Evolutionary conservation across 1,140 invertebrate species (phyloP), one percentile per base, ranked within the genome.

Genomic region (Orchesella cincta): DNA sequence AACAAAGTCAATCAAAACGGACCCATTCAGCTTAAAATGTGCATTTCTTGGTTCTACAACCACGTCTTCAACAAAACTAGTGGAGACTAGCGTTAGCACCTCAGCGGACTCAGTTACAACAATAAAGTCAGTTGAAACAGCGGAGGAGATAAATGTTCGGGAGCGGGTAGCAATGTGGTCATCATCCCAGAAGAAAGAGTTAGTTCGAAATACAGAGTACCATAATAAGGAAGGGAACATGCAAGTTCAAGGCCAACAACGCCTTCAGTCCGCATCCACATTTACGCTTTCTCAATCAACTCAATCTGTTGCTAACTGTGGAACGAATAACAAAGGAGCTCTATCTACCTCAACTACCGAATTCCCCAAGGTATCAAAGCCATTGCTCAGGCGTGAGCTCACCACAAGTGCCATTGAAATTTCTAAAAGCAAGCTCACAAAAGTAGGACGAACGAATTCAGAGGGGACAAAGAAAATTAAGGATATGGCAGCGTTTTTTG

Each of bases 401-500:
- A 73, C 57, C 46, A 64, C 67, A 54, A 77, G 29, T 46, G 51
- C 39, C 26, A 73, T 34, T 18, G 76, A 64, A n/a, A 51, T 70
- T 1, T 23, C 39, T n/a, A 73, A 75, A 62, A 77, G 54, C 39
- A 46, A 51, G 29, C 36, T 73, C 20, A 29, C 74, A 16, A 75
- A 54, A 26, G 28, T 57, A 16, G 67, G 70, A 39, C 51, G 36
- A 0, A 71, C 46, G 29, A 64, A 26, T 35, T 67, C 71, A 23
- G 57, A 76, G 46, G 64, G 75, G 18, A 76, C 79, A n/a, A 82
- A 79, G 78, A 89, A 81, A 89, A 93, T 93, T 83, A 89, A 90
- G 83, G 91, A 93, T 84, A 92, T 93, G 89, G 90, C 92, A 76
- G 91, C 92, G 54, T 89, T 92, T 82, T 93, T 93, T 85, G 92